Conservation (phyloP, 2,888 invertebrate species). For the Glomeris marginata region DNA sequence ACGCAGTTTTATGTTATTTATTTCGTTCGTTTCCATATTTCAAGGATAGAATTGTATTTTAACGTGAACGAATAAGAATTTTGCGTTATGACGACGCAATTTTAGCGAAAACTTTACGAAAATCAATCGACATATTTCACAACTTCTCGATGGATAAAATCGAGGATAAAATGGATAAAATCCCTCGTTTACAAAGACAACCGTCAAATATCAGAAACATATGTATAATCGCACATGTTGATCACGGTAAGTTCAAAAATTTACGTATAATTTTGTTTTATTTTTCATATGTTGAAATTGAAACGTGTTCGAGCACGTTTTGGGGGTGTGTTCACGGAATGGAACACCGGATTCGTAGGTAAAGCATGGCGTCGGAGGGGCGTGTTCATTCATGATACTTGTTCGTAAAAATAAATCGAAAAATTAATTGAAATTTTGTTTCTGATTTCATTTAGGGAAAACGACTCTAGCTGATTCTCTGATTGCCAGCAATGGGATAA, state of each 20-base stretch:
- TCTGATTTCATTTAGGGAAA: conserved; percentile 45
- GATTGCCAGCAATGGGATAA: conserved; percentile 87
- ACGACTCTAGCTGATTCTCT: conserved; percentile 89
- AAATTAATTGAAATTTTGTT: conserved; percentile 3
- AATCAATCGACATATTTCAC: too few relatives aligned
- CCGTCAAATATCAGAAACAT: conserved; percentile 68
- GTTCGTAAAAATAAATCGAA: too few relatives aligned
- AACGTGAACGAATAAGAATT: too few relatives aligned
- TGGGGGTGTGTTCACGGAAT: not conserved
- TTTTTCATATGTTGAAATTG: not conserved
- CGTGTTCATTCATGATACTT: too few relatives aligned
- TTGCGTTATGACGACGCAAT: too few relatives aligned
- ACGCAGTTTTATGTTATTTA: too few relatives aligned
- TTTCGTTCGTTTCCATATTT: too few relatives aligned
- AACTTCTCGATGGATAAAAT: too few relatives aligned
- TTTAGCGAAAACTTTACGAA: too few relatives aligned
- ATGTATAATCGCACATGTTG: conserved; percentile 94
- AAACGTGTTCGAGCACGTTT: too few relatives aligned
- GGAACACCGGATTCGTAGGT: not conserved
- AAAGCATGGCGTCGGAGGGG: too few relatives aligned
- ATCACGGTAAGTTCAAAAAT: conserved; percentile 50
- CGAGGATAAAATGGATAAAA: conserved; percentile 39
- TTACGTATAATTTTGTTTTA: conserved; percentile 4
- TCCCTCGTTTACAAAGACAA: conserved; percentile 50
- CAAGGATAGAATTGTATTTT: too few relatives aligned